phyloP scores from a whole-genome alignment of 1,140 invertebrate genomes.

The Ostrea edulis region DNA sequence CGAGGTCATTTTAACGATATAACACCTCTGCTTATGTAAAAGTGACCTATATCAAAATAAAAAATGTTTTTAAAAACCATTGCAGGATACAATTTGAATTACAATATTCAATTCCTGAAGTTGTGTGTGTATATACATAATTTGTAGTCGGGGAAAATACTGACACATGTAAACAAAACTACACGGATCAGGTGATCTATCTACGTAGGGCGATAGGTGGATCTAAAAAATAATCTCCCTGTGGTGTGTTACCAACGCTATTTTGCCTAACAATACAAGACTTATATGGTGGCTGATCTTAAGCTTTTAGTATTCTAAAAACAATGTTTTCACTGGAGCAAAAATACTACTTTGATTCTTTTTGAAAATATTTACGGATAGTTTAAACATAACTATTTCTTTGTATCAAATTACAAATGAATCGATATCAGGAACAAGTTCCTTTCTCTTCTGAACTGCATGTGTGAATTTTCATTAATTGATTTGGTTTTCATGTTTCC shows the following conservation, averaged over 20 bases:
- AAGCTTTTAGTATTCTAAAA: background rate
- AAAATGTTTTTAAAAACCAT: background rate
- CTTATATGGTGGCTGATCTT: background rate
- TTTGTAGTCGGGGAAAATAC: background rate
- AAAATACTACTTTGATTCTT: too few relatives aligned
- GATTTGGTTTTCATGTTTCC: too few relatives aligned
- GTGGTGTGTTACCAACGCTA: background rate
- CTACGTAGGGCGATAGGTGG: background rate
- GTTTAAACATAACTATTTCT: too few relatives aligned
- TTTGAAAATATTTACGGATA: too few relatives aligned
- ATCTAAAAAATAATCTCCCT: background rate
- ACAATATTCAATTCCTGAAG: background rate
- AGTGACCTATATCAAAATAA: background rate
- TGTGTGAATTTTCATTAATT: too few relatives aligned
- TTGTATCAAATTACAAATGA: too few relatives aligned
- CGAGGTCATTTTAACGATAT: slow-evolving; percentile 8
- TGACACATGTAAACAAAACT: slow-evolving; percentile 15
- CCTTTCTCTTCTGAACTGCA: too few relatives aligned
- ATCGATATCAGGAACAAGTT: too few relatives aligned
- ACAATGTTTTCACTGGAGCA: too few relatives aligned
- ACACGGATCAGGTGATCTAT: background rate
- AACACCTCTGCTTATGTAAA: background rate
- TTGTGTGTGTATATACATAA: background rate
- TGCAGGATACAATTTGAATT: background rate
- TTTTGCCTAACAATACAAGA: background rate